Base-by-base conservation (phyloP, 2,888 invertebrate genomes). In the Himalopsyche kuldschensis region DNA sequence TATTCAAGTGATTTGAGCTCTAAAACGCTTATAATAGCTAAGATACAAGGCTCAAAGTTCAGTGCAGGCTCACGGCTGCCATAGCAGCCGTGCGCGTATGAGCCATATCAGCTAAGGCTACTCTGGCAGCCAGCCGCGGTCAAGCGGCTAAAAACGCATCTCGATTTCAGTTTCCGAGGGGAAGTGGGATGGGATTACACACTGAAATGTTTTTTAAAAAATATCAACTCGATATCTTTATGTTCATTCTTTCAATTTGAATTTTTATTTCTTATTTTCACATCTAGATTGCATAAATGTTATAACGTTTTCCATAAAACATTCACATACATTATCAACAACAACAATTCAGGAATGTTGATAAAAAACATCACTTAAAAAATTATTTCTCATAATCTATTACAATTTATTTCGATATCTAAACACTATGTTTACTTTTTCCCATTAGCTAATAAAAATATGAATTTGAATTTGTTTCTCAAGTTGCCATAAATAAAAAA, bases 221-320 rank as follows among this genome's bases (percentile, higher is more conserved):
- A 75, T 75, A 31, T 20, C 32, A n/a, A 75, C 17, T 24, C 27
- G n/a, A 30, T 31, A 75, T n/a, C 8, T 75, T 75, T 35, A 75
- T 75, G 31, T 78, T 46, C n/a, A 78, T 46, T 79, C 79, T 79
- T 79, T 79, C 79, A 35, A 27, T 79, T 63, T 35, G 78, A 41
- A 55, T 27, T 55, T 79, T 55, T 55, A 55, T 55, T 55, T 55
- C 55, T 55, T 55, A 55, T 55, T 55, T 55, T 84, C 80, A 85
- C 82, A 84, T 84, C 78, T 84, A 84, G 84, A 85, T 85, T 84
- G 83, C 84, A 84, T 84, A 85, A 85, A 82, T 80, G 55, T 81
- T 83, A 83, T 85, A 85, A 85, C 82, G 80, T 85, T 85, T 85
- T 82, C 76, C 81, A 82, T 82, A 82, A 85, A 85, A 84, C 85